These are phyloP conservation scores for Procambarus clarkii DNA, from an alignment of 1,140 invertebrate species.

Conservation along the genomic window DNA sequence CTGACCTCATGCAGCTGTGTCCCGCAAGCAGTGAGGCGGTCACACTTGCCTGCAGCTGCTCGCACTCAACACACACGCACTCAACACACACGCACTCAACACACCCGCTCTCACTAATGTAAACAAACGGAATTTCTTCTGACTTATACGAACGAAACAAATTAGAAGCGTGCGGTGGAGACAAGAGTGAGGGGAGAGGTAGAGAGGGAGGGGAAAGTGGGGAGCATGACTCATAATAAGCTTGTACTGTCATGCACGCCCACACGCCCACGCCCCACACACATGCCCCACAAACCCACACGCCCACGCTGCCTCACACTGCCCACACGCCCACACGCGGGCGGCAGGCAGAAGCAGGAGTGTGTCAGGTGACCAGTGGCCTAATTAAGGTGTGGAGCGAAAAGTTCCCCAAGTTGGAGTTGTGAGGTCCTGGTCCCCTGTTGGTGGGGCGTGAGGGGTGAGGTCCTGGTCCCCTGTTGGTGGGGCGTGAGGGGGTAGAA, in stretches of 20 bases:
- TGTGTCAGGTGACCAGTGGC: conserved; percentile 10
- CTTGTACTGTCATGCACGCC: background rate
- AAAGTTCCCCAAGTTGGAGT: conserved; percentile 43
- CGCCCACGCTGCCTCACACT: background rate
- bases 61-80: too few species aligned
- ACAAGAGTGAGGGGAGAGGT: background rate
- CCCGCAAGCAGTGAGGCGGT: too few species aligned
- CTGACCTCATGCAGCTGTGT: too few species aligned
- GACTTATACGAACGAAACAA: conserved; percentile 7
- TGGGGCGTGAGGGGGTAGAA: background rate
- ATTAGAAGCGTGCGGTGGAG: background rate
- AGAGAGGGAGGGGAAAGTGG: background rate
- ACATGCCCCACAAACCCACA: background rate
- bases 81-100: too few species aligned
- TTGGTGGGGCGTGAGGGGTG: too few species aligned
- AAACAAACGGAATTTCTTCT: background rate
- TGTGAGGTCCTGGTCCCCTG: background rate
- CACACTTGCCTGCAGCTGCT: too few species aligned
- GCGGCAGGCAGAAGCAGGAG: too few species aligned
- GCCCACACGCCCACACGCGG: background rate
- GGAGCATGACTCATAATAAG: background rate
- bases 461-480: too few species aligned
- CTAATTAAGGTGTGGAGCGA: conserved; percentile 21
- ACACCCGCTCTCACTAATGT: too few species aligned
- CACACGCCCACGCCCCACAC: background rate